Base-by-base conservation (phyloP, 2,888 invertebrate species). In the Trachelus troglodyta region DNA sequence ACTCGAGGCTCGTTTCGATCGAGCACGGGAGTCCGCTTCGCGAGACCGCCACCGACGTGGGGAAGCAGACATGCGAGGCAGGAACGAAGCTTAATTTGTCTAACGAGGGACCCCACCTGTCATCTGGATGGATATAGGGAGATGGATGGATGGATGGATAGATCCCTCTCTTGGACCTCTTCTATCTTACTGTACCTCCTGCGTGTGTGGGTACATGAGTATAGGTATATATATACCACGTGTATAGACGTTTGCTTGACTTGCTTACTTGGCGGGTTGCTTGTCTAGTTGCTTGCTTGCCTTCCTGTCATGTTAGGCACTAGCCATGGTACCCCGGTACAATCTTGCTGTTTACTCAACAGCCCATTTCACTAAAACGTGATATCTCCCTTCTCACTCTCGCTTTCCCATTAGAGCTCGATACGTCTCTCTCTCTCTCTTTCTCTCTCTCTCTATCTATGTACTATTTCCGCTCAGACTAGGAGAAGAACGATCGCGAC, bases 1-100 rank as follows among this genome's bases (percentile, higher is more conserved):
- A 91, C 91, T 91, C 88, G 87, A 91, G 89, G 90, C 87, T 87
- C 89, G 90, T 88, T 88, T 88, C 87, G 89, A 89, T 87, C 89
- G 89, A 89, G 88, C 86, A 83, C 84, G 84, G 84, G 85, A 85
- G 87, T 84, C 76, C 75, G 78, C 78, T 71, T 34, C 31, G 71
- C 71, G 30, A 33, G 71, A 15, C 76, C 83, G 82, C 82, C 79
- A 76, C 78, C 83, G 79, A 81, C 82, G 81, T 81, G 79, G 82
- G 71, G 71, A 71, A 15, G 31, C 31, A 33, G 31, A 33, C 33
- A 71, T 34, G 33, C 71, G 71, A 71, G 71, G 71, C 71, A 71
- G 80, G 85, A 86, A 85, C 87, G 83, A 83, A 87, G 87, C 85
- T 89, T 90, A 89, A 90, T 90, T 90, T 90, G 89, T 90, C 90